Conservation (phyloP, 2,113 vertebrate genomes). For the Phocoena phocoena region DNA sequence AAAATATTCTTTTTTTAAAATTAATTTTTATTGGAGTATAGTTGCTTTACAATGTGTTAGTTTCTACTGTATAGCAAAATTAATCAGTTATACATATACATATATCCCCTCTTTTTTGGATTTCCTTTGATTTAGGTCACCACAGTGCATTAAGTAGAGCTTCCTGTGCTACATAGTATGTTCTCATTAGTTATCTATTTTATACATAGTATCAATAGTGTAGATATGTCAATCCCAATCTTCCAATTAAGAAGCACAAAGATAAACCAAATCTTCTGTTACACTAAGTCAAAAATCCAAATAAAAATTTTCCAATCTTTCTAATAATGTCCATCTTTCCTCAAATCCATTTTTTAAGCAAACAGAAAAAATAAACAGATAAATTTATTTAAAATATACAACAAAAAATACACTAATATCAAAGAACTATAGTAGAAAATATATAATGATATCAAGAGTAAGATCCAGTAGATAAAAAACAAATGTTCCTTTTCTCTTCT, state of each 20-base stretch:
- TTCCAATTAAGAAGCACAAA: background rate
- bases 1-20: too few relatives aligned
- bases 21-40: too few relatives aligned
- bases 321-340: background rate
- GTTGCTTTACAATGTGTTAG: too few relatives aligned
- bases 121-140: too few relatives aligned
- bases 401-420: background rate
- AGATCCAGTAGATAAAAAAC: background rate
- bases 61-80: too few relatives aligned
- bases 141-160: too few relatives aligned
- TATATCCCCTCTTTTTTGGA: too few relatives aligned
- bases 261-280: background rate
- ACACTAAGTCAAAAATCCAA: background rate
- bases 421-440: background rate
- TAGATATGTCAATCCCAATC: too few relatives aligned
- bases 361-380: background rate
- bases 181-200: too few relatives aligned
- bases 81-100: too few relatives aligned
- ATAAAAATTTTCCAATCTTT: background rate
- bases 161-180: too few relatives aligned
- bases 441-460: background rate
- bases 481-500: background rate
- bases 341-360: background rate
- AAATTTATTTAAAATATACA: background rate
- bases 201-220: too few relatives aligned